Percentiles rank a stretch among this genome's conserved stretches.
phyloP scores from a whole-genome alignment of 2,888 invertebrate genomes.

The Lamellibrachia columna region DNA sequence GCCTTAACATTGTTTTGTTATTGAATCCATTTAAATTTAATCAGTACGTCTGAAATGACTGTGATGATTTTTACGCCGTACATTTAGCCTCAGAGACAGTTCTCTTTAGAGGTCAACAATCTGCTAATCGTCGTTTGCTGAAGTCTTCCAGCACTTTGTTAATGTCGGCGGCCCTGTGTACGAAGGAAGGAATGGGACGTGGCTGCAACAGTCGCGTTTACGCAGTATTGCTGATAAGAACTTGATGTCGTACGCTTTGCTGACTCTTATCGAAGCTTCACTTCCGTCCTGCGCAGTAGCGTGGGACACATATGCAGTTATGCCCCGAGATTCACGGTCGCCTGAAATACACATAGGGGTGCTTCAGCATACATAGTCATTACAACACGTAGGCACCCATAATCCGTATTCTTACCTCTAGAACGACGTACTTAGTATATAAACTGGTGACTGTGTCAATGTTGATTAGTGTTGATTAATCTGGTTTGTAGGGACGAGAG shows the following conservation, averaged over 20 bases:
- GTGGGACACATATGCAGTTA: not conserved
- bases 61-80: not conserved
- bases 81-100: not conserved
- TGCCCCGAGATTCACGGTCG: not conserved
- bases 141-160: not conserved
- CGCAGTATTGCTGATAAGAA: not conserved
- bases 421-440: too few relatives aligned
- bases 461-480: too few relatives aligned
- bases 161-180: not conserved
- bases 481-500: too few relatives aligned
- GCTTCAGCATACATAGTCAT: not conserved
- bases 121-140: not conserved
- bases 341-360: not conserved
- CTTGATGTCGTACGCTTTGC: not conserved
- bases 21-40: too few relatives aligned
- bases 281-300: not conserved
- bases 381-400: too few relatives aligned
- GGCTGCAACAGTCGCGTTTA: not conserved
- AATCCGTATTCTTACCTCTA: too few relatives aligned
- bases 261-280: not conserved
- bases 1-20: too few relatives aligned
- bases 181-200: not conserved
- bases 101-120: not conserved
- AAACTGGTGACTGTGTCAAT: too few relatives aligned
- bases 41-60: too few relatives aligned